A percentile compares a stretch with the other conserved stretches of the same genome.
Evolutionary conservation across 2,888 invertebrate genomes (phyloP).

Genomic region (Dysmachus trigonus): DNA sequence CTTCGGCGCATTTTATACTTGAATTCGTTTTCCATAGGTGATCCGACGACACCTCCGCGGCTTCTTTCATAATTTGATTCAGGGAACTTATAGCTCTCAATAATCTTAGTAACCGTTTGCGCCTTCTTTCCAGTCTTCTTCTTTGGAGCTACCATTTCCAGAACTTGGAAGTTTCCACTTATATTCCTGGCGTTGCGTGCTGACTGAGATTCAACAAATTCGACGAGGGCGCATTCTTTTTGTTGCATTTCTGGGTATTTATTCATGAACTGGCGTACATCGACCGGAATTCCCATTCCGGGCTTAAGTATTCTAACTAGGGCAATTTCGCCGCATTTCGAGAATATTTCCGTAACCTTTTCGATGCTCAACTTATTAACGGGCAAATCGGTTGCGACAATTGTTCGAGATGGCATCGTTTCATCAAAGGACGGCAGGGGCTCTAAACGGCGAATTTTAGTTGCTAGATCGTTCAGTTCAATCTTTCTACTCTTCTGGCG

Average conservation of each 20-base stretch:
- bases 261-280: constrained; percentile 88
- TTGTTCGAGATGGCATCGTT: constrained; percentile 90
- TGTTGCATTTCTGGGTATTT: constrained; percentile 89
- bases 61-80: constrained; percentile 62
- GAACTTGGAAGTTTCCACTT: constrained; percentile 73
- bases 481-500: constrained; percentile 78
- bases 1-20: constrained; percentile 54
- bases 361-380: constrained; percentile 87
- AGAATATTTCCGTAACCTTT: constrained; percentile 89
- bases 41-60: constrained; percentile 57
- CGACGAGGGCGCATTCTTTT: constrained; percentile 88
- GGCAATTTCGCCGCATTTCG: constrained; percentile 88
- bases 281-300: constrained; percentile 89
- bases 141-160: constrained; percentile 82
- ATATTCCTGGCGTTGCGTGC: constrained; percentile 83
- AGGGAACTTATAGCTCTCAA: constrained; percentile 71
- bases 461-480: constrained; percentile 90
- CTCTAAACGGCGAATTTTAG: constrained; percentile 85
- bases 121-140: constrained; percentile 75
- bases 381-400: constrained; percentile 87
- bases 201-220: constrained; percentile 87
- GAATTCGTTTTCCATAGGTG: constrained; percentile 26
- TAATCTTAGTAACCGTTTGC: constrained; percentile 67
- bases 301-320: constrained; percentile 87
- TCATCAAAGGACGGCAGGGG: constrained; percentile 90